Evolutionary conservation across 2,888 invertebrate genomes (phyloP).

Genomic region (Diaphora mendica): DNA sequence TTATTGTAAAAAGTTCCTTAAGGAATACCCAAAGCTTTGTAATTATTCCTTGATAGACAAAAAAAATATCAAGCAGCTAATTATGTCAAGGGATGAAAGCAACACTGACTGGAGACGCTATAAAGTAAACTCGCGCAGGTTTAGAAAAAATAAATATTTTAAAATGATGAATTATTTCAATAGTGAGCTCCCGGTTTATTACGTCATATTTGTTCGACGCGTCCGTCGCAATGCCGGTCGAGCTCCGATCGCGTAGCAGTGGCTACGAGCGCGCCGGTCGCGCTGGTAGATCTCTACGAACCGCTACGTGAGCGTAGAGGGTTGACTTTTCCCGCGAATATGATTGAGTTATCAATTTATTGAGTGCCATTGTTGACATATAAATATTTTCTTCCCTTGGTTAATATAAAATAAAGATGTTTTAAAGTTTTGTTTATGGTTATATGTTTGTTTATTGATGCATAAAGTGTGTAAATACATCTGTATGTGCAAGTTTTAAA

Average conservation of each 20-base stretch:
- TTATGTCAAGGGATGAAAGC: neutral
- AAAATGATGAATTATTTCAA: slow-evolving; percentile 14
- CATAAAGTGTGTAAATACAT: neutral
- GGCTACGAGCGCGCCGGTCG: slow-evolving; percentile 74
- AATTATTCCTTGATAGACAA: neutral
- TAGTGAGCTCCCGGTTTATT: slow-evolving; percentile 41
- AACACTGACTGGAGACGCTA: neutral
- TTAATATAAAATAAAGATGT: neutral
- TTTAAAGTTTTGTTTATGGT: neutral
- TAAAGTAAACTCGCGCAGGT: neutral
- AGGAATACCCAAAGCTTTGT: neutral
- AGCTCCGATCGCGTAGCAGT: slow-evolving; percentile 74
- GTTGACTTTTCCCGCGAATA: neutral
- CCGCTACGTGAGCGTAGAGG: slow-evolving; percentile 44
- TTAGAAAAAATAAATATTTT: neutral
- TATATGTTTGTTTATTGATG: neutral
- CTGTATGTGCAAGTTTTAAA: neutral
- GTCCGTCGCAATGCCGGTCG: slow-evolving; percentile 66
- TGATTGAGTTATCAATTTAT: slow-evolving; percentile 1
- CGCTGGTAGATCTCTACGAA: slow-evolving; percentile 66
- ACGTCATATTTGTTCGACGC: slow-evolving; percentile 66
- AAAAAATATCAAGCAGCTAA: neutral
- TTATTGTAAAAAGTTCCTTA: neutral
- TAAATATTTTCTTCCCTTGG: neutral
- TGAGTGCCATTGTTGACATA: neutral